Evolutionary conservation across 2,797 vertebrate genomes (phyloP), one percentile per base, ranked within the genome.

Genomic region (Eremophila alpestris): DNA sequence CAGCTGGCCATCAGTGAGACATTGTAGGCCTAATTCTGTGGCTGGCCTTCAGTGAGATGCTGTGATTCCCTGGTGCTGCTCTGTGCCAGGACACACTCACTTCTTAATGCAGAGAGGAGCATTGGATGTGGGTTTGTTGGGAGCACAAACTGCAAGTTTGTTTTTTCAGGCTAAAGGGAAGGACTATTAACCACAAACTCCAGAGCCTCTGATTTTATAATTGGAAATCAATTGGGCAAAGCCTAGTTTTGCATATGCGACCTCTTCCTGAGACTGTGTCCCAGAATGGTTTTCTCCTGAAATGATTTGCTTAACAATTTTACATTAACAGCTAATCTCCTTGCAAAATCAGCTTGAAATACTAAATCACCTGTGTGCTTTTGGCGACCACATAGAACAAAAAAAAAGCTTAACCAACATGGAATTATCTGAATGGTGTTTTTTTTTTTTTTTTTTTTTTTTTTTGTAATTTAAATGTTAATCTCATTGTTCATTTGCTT

Each of bases 171-270:
- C 85, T 90, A 68, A 96, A 91, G 94, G 75, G 86, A 96, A 96
- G 87, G 93, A 49, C 77, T 97, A 89, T 97, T 97, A 97, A 96
- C 84, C 92, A 96, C 95, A 88, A 96, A 96, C 95, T 95, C 90
- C 58, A 89, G 93, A 97, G 93, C 80, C 73, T 96, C 86, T 87
- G 92, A 83, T 97, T 96, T 93, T 97, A 87, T 97, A 97, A 97
- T 97, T 98, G 97, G 97, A 96, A 97, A 95, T 97, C 96, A 98
- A 97, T 97, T 97, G 96, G 87, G 94, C 97, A 97, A 96, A 96
- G 95, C 97, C 87, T 94, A 95, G 94, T 97, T 98, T 96, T 96
- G 97, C 89, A 81, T 96, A 91, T 95, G 69, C 65, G 91, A 94
- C 88, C 92, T 93, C 92, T 89, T 96, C 76, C 40, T 23, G 48